Conservation (phyloP, 2,797 vertebrate genomes). For the Furcifer pardalis region DNA sequence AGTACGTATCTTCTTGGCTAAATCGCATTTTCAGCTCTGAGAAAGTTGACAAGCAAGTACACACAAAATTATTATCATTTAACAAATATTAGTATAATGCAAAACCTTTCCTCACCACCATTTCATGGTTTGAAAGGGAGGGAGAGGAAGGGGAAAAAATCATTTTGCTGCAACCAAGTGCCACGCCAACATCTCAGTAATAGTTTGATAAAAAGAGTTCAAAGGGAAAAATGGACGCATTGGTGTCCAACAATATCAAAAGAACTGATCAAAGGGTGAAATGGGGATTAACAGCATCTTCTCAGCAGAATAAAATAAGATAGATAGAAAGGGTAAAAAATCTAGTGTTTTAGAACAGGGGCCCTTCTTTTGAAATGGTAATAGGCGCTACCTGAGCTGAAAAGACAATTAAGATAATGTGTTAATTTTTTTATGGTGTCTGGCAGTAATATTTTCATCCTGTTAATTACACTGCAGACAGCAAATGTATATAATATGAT, state of each 20-base stretch:
- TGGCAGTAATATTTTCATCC: conserved; percentile 83
- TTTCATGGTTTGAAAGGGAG: conserved; percentile 11
- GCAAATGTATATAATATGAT: conserved; percentile 79
- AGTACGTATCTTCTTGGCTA: too few relatives aligned
- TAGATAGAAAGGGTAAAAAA: conserved; percentile 73
- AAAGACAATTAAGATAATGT: conserved; percentile 84
- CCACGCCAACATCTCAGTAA: conserved; percentile 68
- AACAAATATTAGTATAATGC: not conserved
- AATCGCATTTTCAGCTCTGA: not conserved
- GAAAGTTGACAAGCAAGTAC: not conserved
- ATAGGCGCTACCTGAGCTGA: conserved; percentile 80
- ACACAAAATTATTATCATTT: conserved; percentile 28
- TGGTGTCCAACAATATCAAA: conserved; percentile 71
- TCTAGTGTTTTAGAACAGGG: conserved; percentile 71
- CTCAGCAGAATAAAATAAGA: conserved; percentile 50
- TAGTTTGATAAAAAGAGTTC: conserved; percentile 75
- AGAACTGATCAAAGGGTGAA: conserved; percentile 79
- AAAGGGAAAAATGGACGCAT: conserved; percentile 71
- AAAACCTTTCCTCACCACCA: conserved; percentile 21
- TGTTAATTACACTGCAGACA: conserved; percentile 81
- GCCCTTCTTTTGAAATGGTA: conserved; percentile 80
- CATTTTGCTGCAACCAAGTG: conserved; percentile 52
- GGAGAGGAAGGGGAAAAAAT: not conserved
- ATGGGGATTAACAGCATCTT: conserved; percentile 76
- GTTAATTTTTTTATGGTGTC: conserved; percentile 80